Percentiles rank a stretch among this genome's conserved stretches.
Evolutionary conservation across 2,888 invertebrate genomes (phyloP).

Genomic region (Limenitis camilla): DNA sequence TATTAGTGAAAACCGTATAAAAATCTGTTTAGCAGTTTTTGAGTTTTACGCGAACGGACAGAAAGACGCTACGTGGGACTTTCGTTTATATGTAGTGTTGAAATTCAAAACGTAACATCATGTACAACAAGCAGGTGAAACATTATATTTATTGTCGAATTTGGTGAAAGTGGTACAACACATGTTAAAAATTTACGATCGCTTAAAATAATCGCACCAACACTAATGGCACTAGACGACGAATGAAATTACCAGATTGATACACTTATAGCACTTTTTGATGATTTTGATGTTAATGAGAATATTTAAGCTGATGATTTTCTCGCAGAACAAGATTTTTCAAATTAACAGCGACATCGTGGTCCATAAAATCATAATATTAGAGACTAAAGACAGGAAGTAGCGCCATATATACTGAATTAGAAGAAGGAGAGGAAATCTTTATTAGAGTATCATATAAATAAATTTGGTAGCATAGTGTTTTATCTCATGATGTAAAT

Average conservation of each 20-base stretch:
- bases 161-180: constrained; percentile 24
- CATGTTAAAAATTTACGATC: constrained; percentile 16
- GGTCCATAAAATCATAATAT: too few relatives aligned
- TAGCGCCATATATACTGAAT: too few relatives aligned
- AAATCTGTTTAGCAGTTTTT: too few relatives aligned
- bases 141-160: constrained; percentile 12
- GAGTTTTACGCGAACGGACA: too few relatives aligned
- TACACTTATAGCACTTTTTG: background rate
- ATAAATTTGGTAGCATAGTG: too few relatives aligned
- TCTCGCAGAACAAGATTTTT: background rate
- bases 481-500: too few relatives aligned
- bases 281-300: background rate
- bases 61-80: too few relatives aligned
- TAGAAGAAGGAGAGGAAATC: too few relatives aligned
- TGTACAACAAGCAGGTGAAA: constrained; percentile 12
- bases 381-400: too few relatives aligned
- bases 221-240: constrained; percentile 11
- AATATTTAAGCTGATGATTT: background rate
- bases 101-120: background rate
- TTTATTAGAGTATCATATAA: too few relatives aligned
- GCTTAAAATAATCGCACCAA: constrained; percentile 15
- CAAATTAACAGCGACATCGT: background rate
- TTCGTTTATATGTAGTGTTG: too few relatives aligned
- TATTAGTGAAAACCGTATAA: too few relatives aligned
- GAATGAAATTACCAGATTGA: constrained; percentile 25